Percentiles rank a stretch among this genome's conserved stretches.
Evolutionary conservation across 1,140 invertebrate species (phyloP).

Genomic region (Acromyrmex echinatior): DNA sequence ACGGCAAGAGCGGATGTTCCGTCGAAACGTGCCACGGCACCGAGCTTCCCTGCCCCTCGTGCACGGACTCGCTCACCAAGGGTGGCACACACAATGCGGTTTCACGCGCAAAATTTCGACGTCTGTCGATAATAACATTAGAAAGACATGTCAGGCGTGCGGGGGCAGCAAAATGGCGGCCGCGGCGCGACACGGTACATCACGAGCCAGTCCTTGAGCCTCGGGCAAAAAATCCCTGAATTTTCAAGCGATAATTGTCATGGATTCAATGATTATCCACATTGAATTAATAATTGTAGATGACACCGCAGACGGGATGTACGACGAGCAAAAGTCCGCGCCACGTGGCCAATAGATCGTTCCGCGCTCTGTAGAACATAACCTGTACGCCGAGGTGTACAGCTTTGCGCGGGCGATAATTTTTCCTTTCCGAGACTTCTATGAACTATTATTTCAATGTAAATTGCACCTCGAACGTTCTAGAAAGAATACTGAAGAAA

Average conservation of each 20-base stretch:
- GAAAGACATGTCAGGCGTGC: slow-evolving; percentile 83
- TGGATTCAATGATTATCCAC: slow-evolving; percentile 18
- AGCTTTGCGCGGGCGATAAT: no score
- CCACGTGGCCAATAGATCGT: not conserved
- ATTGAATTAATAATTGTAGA: slow-evolving; percentile 46
- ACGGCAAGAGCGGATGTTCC: not conserved
- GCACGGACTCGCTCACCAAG: slow-evolving; percentile 46
- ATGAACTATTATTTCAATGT: no score
- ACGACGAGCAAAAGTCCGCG: not conserved
- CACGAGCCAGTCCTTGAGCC: slow-evolving; percentile 59
- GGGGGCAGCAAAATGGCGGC: slow-evolving; percentile 80
- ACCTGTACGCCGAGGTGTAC: slow-evolving; percentile 40
- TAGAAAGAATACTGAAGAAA: not conserved
- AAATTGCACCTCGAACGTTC: not conserved
- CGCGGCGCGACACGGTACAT: slow-evolving; percentile 43
- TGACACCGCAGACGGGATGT: slow-evolving; percentile 3
- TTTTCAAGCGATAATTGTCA: slow-evolving; percentile 32
- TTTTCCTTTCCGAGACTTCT: not conserved
- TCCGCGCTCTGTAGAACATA: slow-evolving; percentile 57
- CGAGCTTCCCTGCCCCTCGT: slow-evolving; percentile 20
- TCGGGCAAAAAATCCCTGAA: slow-evolving; percentile 71
- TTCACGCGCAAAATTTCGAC: slow-evolving; percentile 74
- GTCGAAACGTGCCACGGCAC: slow-evolving; percentile 38
- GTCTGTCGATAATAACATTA: slow-evolving; percentile 85
- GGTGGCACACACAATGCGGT: slow-evolving; percentile 57